Conservation (phyloP, 2,888 invertebrate genomes). For the Eupithecia inturbata region DNA sequence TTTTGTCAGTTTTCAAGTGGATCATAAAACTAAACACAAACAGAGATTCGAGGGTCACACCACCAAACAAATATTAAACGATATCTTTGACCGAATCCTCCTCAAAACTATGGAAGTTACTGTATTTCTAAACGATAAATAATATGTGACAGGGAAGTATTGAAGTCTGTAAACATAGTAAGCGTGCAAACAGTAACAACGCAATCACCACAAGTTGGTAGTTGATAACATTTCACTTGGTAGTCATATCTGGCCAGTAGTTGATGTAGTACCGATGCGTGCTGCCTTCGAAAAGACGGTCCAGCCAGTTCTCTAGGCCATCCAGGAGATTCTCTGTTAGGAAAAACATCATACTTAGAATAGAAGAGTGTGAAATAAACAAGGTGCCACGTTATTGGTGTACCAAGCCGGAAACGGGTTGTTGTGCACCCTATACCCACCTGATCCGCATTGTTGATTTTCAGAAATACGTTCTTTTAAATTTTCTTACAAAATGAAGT, state of each 20-base stretch:
- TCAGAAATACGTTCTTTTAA: too few relatives aligned
- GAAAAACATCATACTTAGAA: too few relatives aligned
- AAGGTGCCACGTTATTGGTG: too few relatives aligned
- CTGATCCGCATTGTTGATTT: too few relatives aligned
- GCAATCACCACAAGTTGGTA: conserved; percentile 8
- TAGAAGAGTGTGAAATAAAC: too few relatives aligned
- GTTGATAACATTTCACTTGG: conserved; percentile 84
- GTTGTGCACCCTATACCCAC: too few relatives aligned
- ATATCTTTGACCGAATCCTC: not conserved
- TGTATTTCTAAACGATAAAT: not conserved
- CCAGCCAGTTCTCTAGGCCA: conserved; percentile 97
- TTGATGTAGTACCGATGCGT: conserved; percentile 98
- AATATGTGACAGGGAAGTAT: not conserved
- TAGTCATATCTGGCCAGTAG: conserved; percentile 98
- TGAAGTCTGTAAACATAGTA: not conserved
- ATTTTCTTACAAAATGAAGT: too few relatives aligned
- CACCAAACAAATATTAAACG: not conserved
- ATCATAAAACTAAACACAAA: not conserved
- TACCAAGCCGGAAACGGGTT: too few relatives aligned
- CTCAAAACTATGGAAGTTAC: not conserved
- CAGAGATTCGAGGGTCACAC: not conserved
- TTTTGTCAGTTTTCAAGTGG: not conserved
- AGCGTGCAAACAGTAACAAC: not conserved
- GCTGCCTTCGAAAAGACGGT: conserved; percentile 97
- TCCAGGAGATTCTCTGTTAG: conserved; percentile 91